A percentile compares a stretch with the other conserved stretches of the same genome.
These are phyloP conservation scores for Drosophila acutilabella DNA, from an alignment of 2,888 invertebrate species.

Conservation along the genomic window DNA sequence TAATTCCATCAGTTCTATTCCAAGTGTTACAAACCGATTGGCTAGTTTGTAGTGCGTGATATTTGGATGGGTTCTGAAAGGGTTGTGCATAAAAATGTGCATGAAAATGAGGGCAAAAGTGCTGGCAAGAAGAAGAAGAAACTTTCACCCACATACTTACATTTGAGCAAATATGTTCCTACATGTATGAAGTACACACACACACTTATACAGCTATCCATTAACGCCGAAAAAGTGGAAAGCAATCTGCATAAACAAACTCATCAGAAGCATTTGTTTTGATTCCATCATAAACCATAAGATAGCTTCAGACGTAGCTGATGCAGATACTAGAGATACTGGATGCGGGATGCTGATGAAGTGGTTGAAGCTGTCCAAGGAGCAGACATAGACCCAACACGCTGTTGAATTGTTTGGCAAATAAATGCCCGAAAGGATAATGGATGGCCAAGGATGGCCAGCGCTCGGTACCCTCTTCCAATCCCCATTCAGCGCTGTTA, in stretches of 20 bases:
- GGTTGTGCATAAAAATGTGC: slow-evolving; percentile 63
- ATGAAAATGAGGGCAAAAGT: slow-evolving; percentile 45
- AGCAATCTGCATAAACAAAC: slow-evolving; percentile 80
- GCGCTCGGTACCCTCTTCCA: slow-evolving; percentile 2
- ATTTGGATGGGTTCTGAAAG: slow-evolving; percentile 37
- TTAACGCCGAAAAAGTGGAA: slow-evolving; percentile 78
- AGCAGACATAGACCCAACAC: slow-evolving; percentile 55
- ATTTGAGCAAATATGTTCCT: not conserved
- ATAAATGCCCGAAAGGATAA: slow-evolving; percentile 83
- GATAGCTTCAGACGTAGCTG: slow-evolving; percentile 64
- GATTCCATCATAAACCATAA: slow-evolving; percentile 80
- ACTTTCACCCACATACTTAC: slow-evolving; percentile 10
- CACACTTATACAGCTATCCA: slow-evolving; percentile 64
- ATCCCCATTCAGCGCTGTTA: slow-evolving; percentile 53
- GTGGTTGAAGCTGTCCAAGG: slow-evolving; percentile 72
- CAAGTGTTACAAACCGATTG: slow-evolving; percentile 1
- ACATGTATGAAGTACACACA: slow-evolving; percentile 12
- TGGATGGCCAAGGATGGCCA: slow-evolving; percentile 69
- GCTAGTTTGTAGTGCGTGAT: not conserved
- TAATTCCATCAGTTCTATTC: too few relatives aligned
- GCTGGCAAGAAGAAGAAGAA: slow-evolving; percentile 18
- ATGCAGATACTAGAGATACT: slow-evolving; percentile 11
- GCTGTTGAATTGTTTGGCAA: slow-evolving; percentile 80
- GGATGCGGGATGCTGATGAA: slow-evolving; percentile 67
- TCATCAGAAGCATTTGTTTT: slow-evolving; percentile 79